Evolutionary conservation across 2,113 vertebrate species (phyloP).

Genomic region (Microtus montanus): DNA sequence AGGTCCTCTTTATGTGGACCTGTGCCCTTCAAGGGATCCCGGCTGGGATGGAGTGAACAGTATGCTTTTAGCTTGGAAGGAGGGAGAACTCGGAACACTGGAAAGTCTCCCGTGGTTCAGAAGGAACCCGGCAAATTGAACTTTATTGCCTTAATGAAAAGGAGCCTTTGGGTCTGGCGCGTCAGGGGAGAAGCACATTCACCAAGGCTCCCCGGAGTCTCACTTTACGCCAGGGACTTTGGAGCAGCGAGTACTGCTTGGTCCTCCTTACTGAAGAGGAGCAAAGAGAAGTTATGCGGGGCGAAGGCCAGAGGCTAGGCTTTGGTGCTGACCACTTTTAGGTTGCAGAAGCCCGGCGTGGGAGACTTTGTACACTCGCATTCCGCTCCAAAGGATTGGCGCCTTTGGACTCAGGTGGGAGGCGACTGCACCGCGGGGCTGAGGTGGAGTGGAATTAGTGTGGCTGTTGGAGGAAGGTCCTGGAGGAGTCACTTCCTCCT

Average conservation of each 20-base stretch:
- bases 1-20: slow-evolving; percentile 20
- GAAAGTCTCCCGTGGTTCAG: not conserved
- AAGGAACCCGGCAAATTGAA: slow-evolving; percentile 59
- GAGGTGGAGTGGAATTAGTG: not conserved
- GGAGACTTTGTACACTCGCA: slow-evolving; percentile 46
- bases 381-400: not conserved
- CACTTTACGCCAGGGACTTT: slow-evolving; percentile 28
- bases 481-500: not conserved
- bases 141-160: slow-evolving; percentile 69
- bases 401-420: not conserved
- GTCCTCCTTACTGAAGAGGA: not conserved
- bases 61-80: not conserved
- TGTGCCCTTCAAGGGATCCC: slow-evolving; percentile 70
- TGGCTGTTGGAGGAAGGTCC: not conserved
- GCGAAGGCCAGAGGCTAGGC: not conserved
- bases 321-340: slow-evolving; percentile 1
- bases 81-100: not conserved
- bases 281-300: not conserved
- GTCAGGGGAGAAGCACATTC: slow-evolving; percentile 7
- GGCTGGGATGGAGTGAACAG: slow-evolving; percentile 1
- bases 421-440: accelerated
- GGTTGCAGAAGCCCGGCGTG: not conserved
- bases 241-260: not conserved
- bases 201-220: slow-evolving; percentile 21
- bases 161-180: slow-evolving; percentile 33